phyloP scores from a whole-genome alignment of 2,113 vertebrate species.

The Coptodon rendalli region DNA sequence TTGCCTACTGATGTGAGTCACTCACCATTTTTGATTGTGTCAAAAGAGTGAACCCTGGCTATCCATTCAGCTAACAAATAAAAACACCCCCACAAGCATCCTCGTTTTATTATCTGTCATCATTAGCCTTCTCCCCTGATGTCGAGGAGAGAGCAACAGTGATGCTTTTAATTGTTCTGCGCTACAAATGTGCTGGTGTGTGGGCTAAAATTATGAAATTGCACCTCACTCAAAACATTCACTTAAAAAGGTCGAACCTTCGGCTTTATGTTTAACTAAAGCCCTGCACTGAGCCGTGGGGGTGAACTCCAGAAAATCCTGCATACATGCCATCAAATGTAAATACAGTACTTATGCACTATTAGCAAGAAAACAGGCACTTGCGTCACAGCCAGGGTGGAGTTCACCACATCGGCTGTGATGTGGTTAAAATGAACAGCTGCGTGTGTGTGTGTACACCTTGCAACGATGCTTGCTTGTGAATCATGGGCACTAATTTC shows the following conservation, averaged over 20 bases:
- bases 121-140: background rate
- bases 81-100: background rate
- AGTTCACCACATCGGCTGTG: conserved; percentile 1
- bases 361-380: background rate
- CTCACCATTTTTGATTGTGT: background rate
- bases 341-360: background rate
- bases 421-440: conserved; percentile 17
- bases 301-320: background rate
- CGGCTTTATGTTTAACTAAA: background rate
- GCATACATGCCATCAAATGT: background rate
- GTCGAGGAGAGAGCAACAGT: background rate
- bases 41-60: background rate
- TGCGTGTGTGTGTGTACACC: conserved; percentile 1
- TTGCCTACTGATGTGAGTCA: background rate
- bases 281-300: background rate
- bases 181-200: background rate
- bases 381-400: background rate
- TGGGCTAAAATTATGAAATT: background rate
- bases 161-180: background rate
- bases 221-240: background rate
- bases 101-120: background rate
- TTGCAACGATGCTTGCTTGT: conserved; percentile 18
- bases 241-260: background rate
- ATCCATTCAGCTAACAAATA: background rate
- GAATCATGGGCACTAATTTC: conserved; percentile 60